These are phyloP conservation scores for Sinelater perroti DNA, from an alignment of 2,888 invertebrate genomes.

Conservation along the genomic window DNA sequence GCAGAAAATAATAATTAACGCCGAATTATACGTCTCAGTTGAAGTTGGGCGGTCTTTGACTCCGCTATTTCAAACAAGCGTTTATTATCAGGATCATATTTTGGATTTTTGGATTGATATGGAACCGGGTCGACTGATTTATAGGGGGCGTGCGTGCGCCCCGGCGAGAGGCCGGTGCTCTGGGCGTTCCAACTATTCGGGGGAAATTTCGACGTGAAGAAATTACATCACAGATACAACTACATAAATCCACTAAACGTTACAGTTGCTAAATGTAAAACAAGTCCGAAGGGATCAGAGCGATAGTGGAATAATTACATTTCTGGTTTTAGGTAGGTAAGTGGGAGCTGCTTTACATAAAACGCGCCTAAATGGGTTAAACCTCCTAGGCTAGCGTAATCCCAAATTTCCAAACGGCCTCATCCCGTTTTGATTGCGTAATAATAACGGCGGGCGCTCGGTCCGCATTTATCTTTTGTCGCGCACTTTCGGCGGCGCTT, in stretches of 20 bases:
- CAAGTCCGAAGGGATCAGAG: slow-evolving; percentile 44
- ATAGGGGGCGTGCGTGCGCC: slow-evolving; percentile 19
- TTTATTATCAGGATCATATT: slow-evolving; percentile 12
- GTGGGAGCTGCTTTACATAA: slow-evolving; percentile 42
- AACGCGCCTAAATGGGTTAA: slow-evolving; percentile 39
- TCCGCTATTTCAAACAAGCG: slow-evolving; percentile 24
- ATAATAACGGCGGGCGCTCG: slow-evolving; percentile 32
- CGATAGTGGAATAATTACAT: slow-evolving; percentile 43
- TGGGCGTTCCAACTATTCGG: slow-evolving; percentile 23
- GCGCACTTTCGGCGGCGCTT: slow-evolving; percentile 31
- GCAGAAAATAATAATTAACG: too few relatives aligned
- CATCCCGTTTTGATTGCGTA: slow-evolving; percentile 31
- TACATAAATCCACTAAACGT: slow-evolving; percentile 45
- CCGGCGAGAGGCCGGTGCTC: slow-evolving; percentile 1
- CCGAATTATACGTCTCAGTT: too few relatives aligned
- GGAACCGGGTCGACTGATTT: slow-evolving; percentile 18
- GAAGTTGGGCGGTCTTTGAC: slow-evolving; percentile 18
- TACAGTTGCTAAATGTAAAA: slow-evolving; percentile 46
- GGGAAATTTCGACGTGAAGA: slow-evolving; percentile 27
- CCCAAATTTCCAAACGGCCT: slow-evolving; percentile 32
- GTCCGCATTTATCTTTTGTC: slow-evolving; percentile 33
- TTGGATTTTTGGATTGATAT: slow-evolving; percentile 23
- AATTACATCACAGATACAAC: slow-evolving; percentile 31
- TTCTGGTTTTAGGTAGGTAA: slow-evolving; percentile 40
- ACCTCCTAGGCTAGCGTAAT: slow-evolving; percentile 35